These are phyloP conservation scores for Anolis carolinensis DNA, from an alignment of 2,113 vertebrate species.

Conservation along the genomic window DNA sequence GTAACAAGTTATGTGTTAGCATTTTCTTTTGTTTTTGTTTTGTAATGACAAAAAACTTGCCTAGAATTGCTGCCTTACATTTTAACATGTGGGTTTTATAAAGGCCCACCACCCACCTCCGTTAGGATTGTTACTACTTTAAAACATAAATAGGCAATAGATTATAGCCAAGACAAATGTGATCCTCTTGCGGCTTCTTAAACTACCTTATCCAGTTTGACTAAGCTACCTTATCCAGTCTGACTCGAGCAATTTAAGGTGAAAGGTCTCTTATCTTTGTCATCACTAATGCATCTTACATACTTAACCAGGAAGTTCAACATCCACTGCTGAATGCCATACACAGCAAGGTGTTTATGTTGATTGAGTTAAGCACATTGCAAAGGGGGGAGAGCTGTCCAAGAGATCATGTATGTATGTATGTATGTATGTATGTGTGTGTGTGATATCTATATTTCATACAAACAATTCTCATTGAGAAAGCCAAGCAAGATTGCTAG, in stretches of 20 bases:
- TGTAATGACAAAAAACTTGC: not conserved
- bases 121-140: slow-evolving; percentile 1
- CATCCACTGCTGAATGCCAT: slow-evolving; percentile 41
- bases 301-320: slow-evolving; percentile 58
- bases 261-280: slow-evolving; percentile 57
- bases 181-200: slow-evolving; percentile 58
- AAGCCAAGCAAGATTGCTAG: slow-evolving; percentile 71
- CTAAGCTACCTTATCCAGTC: slow-evolving; percentile 60
- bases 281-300: slow-evolving; percentile 64
- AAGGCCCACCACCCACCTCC: not conserved
- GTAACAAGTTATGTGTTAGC: slow-evolving; percentile 56
- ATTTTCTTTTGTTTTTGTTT: slow-evolving; percentile 5
- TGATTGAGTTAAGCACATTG: not conserved
- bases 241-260: slow-evolving; percentile 59
- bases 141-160: slow-evolving; percentile 67
- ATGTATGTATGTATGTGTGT: not conserved
- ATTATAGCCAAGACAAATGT: slow-evolving; percentile 59
- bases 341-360: not conserved
- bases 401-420: not conserved
- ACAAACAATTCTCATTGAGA: slow-evolving; percentile 32
- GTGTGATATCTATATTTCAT: not conserved
- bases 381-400: not conserved
- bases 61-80: not conserved
- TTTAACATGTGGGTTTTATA: not conserved
- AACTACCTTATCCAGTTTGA: slow-evolving; percentile 61